Conservation (phyloP, 1,140 invertebrate genomes). For the Cyphomyrmex costatus region DNA sequence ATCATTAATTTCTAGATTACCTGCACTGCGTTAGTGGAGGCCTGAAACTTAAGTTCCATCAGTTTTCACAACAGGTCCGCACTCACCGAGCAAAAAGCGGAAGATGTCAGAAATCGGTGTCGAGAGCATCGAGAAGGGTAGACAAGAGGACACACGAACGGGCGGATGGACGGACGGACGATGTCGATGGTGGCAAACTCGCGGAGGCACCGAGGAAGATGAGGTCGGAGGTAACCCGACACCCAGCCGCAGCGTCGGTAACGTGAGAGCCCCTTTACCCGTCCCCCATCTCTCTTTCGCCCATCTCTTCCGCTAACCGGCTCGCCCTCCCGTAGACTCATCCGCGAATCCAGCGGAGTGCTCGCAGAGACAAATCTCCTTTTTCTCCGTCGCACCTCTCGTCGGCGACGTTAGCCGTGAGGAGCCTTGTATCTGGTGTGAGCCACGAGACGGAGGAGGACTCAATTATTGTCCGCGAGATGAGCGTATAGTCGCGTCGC, state of each 20-base stretch:
- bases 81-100: conserved; percentile 24
- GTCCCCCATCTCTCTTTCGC: conserved; percentile 69
- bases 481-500: conserved; percentile 33
- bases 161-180: conserved; percentile 73
- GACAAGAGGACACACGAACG: conserved; percentile 16
- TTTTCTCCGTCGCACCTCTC: conserved; percentile 50
- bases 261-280: conserved; percentile 81
- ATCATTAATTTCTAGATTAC: not conserved
- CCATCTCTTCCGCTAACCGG: conserved; percentile 75
- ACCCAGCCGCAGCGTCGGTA: conserved; percentile 83
- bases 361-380: conserved; percentile 58
- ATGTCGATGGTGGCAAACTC: conserved; percentile 84
- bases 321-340: conserved; percentile 73
- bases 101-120: conserved; percentile 45
- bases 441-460: conserved; percentile 66
- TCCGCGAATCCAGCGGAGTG: conserved; percentile 65
- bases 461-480: conserved; percentile 74
- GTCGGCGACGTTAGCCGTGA: not conserved
- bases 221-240: conserved; percentile 82
- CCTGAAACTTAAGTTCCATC: conserved; percentile 50
- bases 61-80: conserved; percentile 45
- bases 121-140: conserved; percentile 29
- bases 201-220: conserved; percentile 83
- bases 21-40: not conserved
- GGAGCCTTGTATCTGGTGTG: conserved; percentile 8